These are phyloP conservation scores for Notocelia uddmanniana DNA, from an alignment of 2,888 invertebrate genomes.

Conservation along the genomic window DNA sequence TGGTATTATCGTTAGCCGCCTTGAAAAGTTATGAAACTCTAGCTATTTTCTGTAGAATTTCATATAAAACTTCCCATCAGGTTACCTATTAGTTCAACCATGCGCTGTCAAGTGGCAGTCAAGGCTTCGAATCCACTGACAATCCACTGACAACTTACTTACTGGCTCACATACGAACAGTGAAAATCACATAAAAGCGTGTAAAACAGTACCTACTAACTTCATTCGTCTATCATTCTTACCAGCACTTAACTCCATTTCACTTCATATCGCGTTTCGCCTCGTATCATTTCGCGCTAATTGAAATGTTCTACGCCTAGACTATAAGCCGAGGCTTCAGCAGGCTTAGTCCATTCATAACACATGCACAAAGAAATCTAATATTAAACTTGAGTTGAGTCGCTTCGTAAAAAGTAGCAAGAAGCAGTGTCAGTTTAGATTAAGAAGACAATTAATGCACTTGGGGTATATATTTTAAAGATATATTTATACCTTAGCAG, in stretches of 20 bases:
- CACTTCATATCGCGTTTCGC: not conserved
- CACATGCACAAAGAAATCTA: conserved; percentile 61
- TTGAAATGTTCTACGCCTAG: not conserved
- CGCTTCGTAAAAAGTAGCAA: conserved; percentile 65
- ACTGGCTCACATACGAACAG: too few species aligned
- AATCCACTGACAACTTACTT: too few species aligned
- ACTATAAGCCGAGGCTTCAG: not conserved
- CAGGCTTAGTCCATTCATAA: conserved; percentile 41
- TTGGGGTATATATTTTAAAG: not conserved
- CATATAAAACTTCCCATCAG: too few species aligned
- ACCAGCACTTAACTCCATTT: not conserved
- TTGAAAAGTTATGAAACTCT: too few species aligned
- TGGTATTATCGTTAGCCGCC: too few species aligned
- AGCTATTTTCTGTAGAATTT: too few species aligned
- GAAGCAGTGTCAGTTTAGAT: conserved; percentile 39
- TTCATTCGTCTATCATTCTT: not conserved
- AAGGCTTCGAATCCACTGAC: too few species aligned
- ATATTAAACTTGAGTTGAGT: conserved; percentile 67
- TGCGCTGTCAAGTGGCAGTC: too few species aligned
- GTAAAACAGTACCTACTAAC: too few species aligned
- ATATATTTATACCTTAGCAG: too few species aligned
- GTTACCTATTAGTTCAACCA: too few species aligned
- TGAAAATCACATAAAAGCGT: too few species aligned
- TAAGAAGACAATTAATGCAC: not conserved
- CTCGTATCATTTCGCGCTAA: not conserved